Percentiles rank a stretch among this genome's conserved stretches.
Evolutionary conservation across 92 coral and sea anemone genomes (phyloP).

Genomic region (Palythoa grandiflora): DNA sequence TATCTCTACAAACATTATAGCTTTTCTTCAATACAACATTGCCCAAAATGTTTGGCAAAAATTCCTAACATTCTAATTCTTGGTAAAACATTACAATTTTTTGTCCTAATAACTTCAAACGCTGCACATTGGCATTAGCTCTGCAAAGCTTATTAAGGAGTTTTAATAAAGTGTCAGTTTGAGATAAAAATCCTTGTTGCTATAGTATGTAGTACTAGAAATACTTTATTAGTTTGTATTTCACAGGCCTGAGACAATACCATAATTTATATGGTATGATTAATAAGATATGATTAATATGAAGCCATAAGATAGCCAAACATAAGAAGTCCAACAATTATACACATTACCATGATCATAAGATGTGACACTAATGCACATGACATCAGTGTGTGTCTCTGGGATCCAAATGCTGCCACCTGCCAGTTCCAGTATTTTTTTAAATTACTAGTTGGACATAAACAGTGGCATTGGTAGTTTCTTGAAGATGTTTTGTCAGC

Average conservation of each 20-base stretch:
- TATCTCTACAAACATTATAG: too few relatives aligned
- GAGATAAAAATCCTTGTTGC: too few relatives aligned
- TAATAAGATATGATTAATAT: slow-evolving; percentile 52
- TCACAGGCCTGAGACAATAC: background rate
- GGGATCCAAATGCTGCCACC: slow-evolving; percentile 78
- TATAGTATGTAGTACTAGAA: too few relatives aligned
- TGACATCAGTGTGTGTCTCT: slow-evolving; percentile 66
- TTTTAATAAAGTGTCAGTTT: too few relatives aligned
- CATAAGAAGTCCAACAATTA: slow-evolving; percentile 75
- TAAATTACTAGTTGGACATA: slow-evolving; percentile 80
- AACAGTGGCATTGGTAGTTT: slow-evolving; percentile 74
- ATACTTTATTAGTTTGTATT: background rate
- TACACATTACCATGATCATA: slow-evolving; percentile 80
- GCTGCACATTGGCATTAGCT: too few relatives aligned
- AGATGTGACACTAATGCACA: slow-evolving; percentile 87
- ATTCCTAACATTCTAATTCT: too few relatives aligned
- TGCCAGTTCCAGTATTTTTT: slow-evolving; percentile 90
- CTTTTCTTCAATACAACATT: too few relatives aligned
- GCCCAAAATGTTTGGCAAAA: too few relatives aligned
- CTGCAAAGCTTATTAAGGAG: too few relatives aligned
- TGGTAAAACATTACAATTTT: too few relatives aligned
- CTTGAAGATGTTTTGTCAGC: slow-evolving; percentile 70
- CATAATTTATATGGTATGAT: background rate
- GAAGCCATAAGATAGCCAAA: slow-evolving; percentile 82
- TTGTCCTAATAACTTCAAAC: too few relatives aligned